Evolutionary conservation across 2,113 vertebrate species (phyloP).

Genomic region (Piprites chloris): DNA sequence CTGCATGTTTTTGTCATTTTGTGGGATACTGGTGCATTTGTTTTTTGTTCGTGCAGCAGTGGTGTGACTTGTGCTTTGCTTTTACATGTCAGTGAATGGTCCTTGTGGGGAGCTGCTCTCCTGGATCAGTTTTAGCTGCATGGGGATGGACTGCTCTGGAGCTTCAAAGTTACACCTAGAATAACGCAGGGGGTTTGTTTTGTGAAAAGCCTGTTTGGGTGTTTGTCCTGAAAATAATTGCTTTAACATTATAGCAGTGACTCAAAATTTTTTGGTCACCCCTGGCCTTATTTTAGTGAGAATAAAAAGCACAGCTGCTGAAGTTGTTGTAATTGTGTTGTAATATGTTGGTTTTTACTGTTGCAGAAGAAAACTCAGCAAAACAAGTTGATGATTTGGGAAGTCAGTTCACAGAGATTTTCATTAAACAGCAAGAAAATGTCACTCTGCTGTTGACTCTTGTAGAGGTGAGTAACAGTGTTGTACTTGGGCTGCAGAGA

Average conservation of each 20-base stretch:
- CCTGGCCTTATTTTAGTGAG: background rate
- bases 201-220: background rate
- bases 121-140: background rate
- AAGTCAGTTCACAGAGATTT: slow-evolving; percentile 90
- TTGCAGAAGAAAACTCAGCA: slow-evolving; percentile 87
- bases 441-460: slow-evolving; percentile 87
- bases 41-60: background rate
- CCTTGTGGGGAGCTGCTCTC: background rate
- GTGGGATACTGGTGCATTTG: background rate
- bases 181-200: background rate
- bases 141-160: background rate
- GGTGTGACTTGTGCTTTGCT: background rate
- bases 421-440: slow-evolving; percentile 91
- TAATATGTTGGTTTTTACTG: background rate
- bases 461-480: slow-evolving; percentile 81
- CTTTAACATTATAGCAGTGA: background rate
- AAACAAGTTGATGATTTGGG: slow-evolving; percentile 90
- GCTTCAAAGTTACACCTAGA: background rate
- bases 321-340: background rate
- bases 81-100: background rate
- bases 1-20: background rate
- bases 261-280: background rate
- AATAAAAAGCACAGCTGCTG: background rate
- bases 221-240: background rate
- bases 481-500: background rate